Conservation (phyloP, 2,113 vertebrate species). For the Odocoileus virginianus region DNA sequence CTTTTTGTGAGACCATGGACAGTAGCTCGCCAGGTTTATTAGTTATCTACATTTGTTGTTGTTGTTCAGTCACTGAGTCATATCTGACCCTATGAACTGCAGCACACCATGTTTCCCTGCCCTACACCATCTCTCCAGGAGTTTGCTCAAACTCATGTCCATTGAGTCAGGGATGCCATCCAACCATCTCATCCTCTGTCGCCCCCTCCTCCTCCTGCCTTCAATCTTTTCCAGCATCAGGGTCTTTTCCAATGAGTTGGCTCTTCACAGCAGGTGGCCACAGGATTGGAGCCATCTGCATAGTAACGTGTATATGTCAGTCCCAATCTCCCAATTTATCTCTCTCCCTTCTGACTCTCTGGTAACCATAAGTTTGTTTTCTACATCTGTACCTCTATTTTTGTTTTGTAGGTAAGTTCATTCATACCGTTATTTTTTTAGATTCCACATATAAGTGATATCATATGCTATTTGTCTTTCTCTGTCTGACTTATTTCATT, state of each 20-base stretch:
- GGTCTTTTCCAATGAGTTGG: not conserved
- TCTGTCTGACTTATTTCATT: not conserved
- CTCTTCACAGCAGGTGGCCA: not conserved
- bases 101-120: not conserved
- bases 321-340: not conserved
- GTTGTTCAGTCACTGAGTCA: not conserved
- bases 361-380: not conserved
- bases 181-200: too few species aligned
- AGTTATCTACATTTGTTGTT: not conserved
- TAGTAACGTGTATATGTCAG: not conserved
- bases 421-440: not conserved
- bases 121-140: not conserved
- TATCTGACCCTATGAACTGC: not conserved
- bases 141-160: not conserved
- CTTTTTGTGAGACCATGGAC: not conserved
- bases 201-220: too few species aligned
- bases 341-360: not conserved
- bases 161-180: too few species aligned
- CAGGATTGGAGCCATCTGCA: not conserved
- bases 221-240: not conserved
- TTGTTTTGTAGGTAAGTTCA: not conserved
- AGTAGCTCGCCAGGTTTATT: not conserved
- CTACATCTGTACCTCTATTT: not conserved
- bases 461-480: not conserved
- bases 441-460: not conserved